Conservation (phyloP, 2,797 vertebrate genomes). For the Danio choprae region DNA sequence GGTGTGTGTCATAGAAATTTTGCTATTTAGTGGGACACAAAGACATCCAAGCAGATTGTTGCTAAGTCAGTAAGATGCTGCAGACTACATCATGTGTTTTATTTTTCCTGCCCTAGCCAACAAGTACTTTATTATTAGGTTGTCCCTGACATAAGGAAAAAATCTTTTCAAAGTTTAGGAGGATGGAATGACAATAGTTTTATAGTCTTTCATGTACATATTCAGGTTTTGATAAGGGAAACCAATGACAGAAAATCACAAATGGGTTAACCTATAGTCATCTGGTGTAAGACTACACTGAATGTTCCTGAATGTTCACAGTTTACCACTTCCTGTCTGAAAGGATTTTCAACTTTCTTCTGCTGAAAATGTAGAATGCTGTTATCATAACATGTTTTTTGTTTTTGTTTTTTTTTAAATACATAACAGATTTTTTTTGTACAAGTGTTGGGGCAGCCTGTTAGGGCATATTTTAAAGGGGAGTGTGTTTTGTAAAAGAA, state of each 20-base stretch:
- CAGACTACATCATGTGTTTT: slow-evolving; percentile 50
- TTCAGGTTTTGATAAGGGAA: slow-evolving; percentile 13
- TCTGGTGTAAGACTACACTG: slow-evolving; percentile 51
- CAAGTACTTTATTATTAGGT: background rate
- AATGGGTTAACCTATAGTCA: slow-evolving; percentile 18
- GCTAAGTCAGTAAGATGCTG: slow-evolving; percentile 40
- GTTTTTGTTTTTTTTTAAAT: no score
- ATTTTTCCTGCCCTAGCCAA: background rate
- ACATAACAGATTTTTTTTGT: no score
- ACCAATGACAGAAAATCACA: background rate
- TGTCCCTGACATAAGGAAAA: background rate
- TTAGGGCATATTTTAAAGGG: slow-evolving; percentile 36
- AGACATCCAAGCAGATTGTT: slow-evolving; percentile 41
- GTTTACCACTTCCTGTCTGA: slow-evolving; percentile 52
- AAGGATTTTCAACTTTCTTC: slow-evolving; percentile 57
- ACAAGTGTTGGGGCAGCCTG: slow-evolving; percentile 39
- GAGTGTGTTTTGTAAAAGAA: slow-evolving; percentile 31
- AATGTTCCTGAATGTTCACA: slow-evolving; percentile 54
- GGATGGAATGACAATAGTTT: slow-evolving; percentile 10
- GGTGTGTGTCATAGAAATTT: slow-evolving; percentile 40
- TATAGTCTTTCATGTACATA: slow-evolving; percentile 19
- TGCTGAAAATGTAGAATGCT: slow-evolving; percentile 42
- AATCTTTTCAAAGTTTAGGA: background rate
- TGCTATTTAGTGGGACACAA: slow-evolving; percentile 36
- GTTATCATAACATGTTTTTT: slow-evolving; percentile 48